Conservation (phyloP, 2,797 vertebrate genomes). For the Pseudopleuronectes americanus region DNA sequence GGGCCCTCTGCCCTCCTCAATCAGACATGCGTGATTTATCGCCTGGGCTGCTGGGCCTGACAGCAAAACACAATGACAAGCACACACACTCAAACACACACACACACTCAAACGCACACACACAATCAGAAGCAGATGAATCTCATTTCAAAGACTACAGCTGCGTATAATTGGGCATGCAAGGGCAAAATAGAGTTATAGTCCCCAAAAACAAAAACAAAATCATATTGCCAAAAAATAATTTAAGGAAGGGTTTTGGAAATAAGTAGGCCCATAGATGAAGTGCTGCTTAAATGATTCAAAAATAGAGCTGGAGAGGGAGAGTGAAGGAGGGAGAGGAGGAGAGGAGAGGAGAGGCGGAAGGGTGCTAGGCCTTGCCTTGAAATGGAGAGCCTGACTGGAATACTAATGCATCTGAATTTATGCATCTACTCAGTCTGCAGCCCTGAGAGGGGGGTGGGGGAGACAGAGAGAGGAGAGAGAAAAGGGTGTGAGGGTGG, state of each 20-base stretch:
- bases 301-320: conserved; percentile 73
- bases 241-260: conserved; percentile 60
- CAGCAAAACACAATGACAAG: conserved; percentile 78
- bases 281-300: conserved; percentile 70
- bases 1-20: conserved; percentile 80
- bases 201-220: conserved; percentile 29
- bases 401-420: conserved; percentile 88
- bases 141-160: conserved; percentile 81
- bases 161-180: conserved; percentile 75
- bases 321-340: conserved; percentile 57
- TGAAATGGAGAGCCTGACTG: conserved; percentile 85
- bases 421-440: conserved; percentile 87
- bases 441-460: conserved; percentile 81
- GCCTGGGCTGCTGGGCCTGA: conserved; percentile 76
- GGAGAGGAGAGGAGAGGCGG: conserved; percentile 55
- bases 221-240: conserved; percentile 63
- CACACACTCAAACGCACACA: conserved; percentile 40
- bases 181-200: conserved; percentile 56
- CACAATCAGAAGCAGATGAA: conserved; percentile 78
- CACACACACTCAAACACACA: conserved; percentile 42
- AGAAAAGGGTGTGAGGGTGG: conserved; percentile 68
- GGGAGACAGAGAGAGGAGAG: conserved; percentile 46
- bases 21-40: conserved; percentile 84
- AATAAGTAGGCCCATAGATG: conserved; percentile 61
- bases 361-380: conserved; percentile 83